A percentile compares a stretch with the other conserved stretches of the same genome.
phyloP scores from a whole-genome alignment of 2,113 vertebrate genomes.

The Isichthys henryi region DNA sequence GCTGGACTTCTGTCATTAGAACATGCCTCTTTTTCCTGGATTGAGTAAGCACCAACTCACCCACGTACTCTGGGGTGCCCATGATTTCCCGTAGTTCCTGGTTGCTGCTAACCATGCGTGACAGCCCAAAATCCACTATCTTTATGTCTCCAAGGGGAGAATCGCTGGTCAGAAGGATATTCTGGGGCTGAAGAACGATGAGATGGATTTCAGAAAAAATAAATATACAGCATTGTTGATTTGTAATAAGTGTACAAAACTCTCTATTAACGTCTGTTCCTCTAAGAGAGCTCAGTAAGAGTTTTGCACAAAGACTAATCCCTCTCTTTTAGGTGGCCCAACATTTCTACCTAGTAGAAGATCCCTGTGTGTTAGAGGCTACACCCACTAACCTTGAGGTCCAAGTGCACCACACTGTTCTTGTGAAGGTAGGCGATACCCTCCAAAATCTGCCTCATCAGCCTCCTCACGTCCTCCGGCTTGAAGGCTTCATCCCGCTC shows the following conservation, averaged over 20 bases:
- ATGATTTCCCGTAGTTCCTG: constrained; percentile 65
- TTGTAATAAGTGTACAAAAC: background rate
- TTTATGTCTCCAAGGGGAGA: constrained; percentile 60
- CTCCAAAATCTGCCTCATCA: constrained; percentile 65
- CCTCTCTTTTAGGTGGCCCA: background rate
- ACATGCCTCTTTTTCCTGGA: background rate
- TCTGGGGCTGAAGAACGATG: constrained; percentile 53
- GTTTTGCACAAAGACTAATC: background rate
- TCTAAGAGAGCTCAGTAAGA: background rate
- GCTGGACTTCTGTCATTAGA: background rate
- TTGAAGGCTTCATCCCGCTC: constrained; percentile 60
- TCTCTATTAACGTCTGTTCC: background rate
- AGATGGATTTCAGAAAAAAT: background rate
- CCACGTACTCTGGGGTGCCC: constrained; percentile 66
- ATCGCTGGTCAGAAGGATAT: constrained; percentile 60
- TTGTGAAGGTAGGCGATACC: constrained; percentile 60
- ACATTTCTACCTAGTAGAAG: background rate
- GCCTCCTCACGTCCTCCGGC: constrained; percentile 59
- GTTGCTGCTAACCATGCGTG: constrained; percentile 55
- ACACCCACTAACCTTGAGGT: constrained; percentile 53
- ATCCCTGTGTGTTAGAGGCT: background rate
- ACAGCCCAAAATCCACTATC: constrained; percentile 66
- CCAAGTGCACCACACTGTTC: constrained; percentile 60
- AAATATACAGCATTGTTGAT: background rate
- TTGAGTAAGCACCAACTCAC: constrained; percentile 40